phyloP scores from a whole-genome alignment of 2,797 vertebrate species.

The Cottoperca gobio region DNA sequence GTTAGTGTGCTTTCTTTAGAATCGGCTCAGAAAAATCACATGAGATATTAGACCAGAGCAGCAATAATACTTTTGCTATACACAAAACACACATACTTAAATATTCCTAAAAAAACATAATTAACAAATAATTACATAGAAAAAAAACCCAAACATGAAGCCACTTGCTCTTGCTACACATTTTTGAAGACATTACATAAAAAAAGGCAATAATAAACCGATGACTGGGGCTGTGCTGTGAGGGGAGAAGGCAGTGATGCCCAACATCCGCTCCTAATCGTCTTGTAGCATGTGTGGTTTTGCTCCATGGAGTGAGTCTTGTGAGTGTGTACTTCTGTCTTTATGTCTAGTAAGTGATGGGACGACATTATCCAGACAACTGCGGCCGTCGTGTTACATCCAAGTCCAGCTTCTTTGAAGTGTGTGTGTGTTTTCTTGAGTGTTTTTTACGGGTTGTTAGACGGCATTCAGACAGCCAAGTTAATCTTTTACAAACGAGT shows the following conservation, averaged over 20 bases:
- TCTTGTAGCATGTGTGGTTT: conserved; percentile 39
- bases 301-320: conserved; percentile 34
- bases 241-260: conserved; percentile 35
- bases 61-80: conserved; percentile 39
- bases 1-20: conserved; percentile 45
- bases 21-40: conserved; percentile 44
- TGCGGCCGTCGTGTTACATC: conserved; percentile 17
- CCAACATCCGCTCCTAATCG: conserved; percentile 34
- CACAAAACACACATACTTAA: conserved; percentile 64
- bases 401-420: conserved; percentile 36
- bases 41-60: conserved; percentile 25
- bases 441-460: conserved; percentile 7
- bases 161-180: conserved; percentile 62
- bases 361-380: conserved; percentile 21
- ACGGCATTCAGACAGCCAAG: conserved; percentile 31
- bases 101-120: conserved; percentile 67
- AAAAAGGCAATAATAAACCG: conserved; percentile 45
- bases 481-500: conserved; percentile 31
- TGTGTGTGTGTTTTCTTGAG: neutral
- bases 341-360: conserved; percentile 1
- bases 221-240: conserved; percentile 60
- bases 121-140: conserved; percentile 73
- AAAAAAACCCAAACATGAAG: conserved; percentile 67
- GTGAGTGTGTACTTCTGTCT: conserved; percentile 29
- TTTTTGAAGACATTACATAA: conserved; percentile 46